Conservation (phyloP, 2,113 vertebrate genomes). For the Mungos mungo region DNA sequence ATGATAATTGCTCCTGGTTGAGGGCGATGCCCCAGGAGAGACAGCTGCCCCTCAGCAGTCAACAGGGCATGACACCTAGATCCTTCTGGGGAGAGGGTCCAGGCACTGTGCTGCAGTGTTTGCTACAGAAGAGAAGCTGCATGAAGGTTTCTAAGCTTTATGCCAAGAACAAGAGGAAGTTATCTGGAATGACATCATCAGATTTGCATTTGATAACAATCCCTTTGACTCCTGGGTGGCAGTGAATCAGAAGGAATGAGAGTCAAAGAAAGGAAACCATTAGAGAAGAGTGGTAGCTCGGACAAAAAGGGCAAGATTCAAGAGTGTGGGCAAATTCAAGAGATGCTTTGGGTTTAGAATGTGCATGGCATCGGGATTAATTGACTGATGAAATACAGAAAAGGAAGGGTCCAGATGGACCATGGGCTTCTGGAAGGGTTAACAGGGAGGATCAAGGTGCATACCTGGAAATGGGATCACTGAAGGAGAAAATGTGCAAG, state of each 20-base stretch:
- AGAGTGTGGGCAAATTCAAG: neutral
- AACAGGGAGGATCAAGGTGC: neutral
- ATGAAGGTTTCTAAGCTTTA: neutral
- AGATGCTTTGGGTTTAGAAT: neutral
- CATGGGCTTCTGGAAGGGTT: neutral
- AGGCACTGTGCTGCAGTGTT: neutral
- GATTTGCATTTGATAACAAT: neutral
- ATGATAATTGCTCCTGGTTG: neutral
- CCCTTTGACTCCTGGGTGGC: neutral
- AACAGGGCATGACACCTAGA: neutral
- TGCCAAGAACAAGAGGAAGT: neutral
- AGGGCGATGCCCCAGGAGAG: neutral
- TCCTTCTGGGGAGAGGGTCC: neutral
- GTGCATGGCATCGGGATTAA: neutral
- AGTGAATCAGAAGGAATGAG: neutral
- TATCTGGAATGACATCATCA: slow-evolving; percentile 11
- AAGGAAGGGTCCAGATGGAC: neutral
- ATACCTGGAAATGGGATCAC: neutral
- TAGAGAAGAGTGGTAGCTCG: neutral
- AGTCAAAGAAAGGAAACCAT: slow-evolving; percentile 2
- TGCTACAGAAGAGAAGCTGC: neutral
- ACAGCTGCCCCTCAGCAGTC: neutral
- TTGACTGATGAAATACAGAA: neutral
- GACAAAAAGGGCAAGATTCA: neutral
- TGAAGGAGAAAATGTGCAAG: neutral